Conservation (phyloP, 1,140 invertebrate genomes). For the Parapsyche elsis region DNA sequence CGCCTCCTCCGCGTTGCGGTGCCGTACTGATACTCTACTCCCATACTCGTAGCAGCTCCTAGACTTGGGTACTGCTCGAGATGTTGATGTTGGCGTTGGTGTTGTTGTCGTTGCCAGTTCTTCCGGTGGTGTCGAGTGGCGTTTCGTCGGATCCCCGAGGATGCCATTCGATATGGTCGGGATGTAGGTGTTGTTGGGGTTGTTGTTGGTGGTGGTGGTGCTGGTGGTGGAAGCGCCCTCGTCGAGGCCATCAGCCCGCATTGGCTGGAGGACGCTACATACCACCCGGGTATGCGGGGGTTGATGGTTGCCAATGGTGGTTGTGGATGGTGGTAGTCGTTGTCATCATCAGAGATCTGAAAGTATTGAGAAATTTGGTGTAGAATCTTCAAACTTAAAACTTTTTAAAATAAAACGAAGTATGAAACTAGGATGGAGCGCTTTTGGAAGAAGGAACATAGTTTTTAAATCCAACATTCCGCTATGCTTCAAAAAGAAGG, state of each 20-base stretch:
- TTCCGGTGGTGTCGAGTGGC: conserved; percentile 32
- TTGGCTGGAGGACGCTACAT: conserved; percentile 53
- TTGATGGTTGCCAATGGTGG: neutral
- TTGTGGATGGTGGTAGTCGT: too few relatives aligned
- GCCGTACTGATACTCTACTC: conserved; percentile 57
- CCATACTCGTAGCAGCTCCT: conserved; percentile 42
- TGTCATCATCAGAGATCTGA: too few relatives aligned
- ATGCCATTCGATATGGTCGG: neutral
- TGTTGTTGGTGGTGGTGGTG: neutral
- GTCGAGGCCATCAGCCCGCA: conserved; percentile 53
- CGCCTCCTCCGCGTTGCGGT: conserved; percentile 66
- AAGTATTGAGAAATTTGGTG: too few relatives aligned
- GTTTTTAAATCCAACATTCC: too few relatives aligned
- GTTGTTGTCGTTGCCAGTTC: conserved; percentile 35
- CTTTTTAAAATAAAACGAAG: too few relatives aligned
- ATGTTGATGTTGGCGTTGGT: neutral
- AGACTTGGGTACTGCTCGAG: conserved; percentile 38
- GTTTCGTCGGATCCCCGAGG: neutral
- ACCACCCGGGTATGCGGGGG: conserved; percentile 14
- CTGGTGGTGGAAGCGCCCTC: conserved; percentile 7
- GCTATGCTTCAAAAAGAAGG: too few relatives aligned
- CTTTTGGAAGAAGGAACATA: too few relatives aligned
- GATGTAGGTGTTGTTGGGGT: neutral
- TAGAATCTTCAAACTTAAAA: too few relatives aligned
- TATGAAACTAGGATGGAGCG: too few relatives aligned